phyloP scores from a whole-genome alignment of 1,140 invertebrate species.

The Mesaphorura yosii region DNA sequence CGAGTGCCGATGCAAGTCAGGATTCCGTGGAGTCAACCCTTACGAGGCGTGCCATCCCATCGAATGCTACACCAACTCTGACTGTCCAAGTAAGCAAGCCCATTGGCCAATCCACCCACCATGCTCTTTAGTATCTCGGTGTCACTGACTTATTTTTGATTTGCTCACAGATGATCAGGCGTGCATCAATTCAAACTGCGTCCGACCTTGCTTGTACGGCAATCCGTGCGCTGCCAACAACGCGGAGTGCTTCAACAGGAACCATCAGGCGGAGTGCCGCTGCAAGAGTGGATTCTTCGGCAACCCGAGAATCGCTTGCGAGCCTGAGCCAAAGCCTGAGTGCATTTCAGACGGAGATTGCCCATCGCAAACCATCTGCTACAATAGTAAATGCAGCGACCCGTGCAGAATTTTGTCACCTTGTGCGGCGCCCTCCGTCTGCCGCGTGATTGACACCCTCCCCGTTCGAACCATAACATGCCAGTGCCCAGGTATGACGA shows the following conservation, averaged over 20 bases:
- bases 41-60: slow-evolving; percentile 60
- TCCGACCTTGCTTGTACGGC: slow-evolving; percentile 62
- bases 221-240: slow-evolving; percentile 58
- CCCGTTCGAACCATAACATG: slow-evolving; percentile 80
- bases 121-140: no score
- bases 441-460: slow-evolving; percentile 62
- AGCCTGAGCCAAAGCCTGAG: slow-evolving; percentile 52
- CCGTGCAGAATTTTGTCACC: slow-evolving; percentile 63
- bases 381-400: slow-evolving; percentile 67
- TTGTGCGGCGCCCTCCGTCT: slow-evolving; percentile 63
- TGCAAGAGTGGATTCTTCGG: slow-evolving; percentile 58
- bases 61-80: slow-evolving; percentile 64
- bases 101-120: no score
- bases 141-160: no score
- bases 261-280: slow-evolving; percentile 69
- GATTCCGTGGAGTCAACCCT: slow-evolving; percentile 63
- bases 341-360: slow-evolving; percentile 72
- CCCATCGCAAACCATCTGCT: slow-evolving; percentile 61
- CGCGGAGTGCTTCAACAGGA: slow-evolving; percentile 65
- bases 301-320: slow-evolving; percentile 69
- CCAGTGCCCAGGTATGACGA: slow-evolving; percentile 68
- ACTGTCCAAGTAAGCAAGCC: slow-evolving; percentile 76
- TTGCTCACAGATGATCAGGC: no score
- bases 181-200: slow-evolving; percentile 73
- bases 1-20: slow-evolving; percentile 64